Conservation (phyloP, 1,140 invertebrate species). For the Delia radicum region DNA sequence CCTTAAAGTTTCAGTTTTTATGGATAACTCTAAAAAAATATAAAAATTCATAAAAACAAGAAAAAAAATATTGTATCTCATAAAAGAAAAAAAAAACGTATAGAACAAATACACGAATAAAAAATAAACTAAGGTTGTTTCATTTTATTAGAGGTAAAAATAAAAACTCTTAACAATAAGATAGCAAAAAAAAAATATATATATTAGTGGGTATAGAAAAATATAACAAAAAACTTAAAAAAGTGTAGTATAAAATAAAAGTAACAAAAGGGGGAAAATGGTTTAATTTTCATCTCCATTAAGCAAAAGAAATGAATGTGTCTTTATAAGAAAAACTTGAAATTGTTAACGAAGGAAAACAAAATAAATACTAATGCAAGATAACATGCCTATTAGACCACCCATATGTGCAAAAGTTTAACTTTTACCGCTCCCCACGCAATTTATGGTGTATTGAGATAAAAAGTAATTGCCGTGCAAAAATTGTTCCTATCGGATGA, state of each 20-base stretch:
- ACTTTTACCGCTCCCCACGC: not conserved
- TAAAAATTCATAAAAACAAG: slow-evolving; percentile 17
- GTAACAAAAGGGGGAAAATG: not conserved
- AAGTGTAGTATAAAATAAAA: too few relatives aligned
- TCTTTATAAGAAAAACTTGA: not conserved
- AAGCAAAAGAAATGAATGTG: slow-evolving; percentile 48
- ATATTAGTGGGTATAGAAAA: not conserved
- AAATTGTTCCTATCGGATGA: too few relatives aligned
- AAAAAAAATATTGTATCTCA: not conserved
- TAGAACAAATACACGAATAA: not conserved
- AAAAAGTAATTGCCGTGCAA: too few relatives aligned
- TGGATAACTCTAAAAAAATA: slow-evolving; percentile 16
- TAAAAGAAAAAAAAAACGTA: not conserved
- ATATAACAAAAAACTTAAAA: too few relatives aligned
- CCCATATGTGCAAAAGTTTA: not conserved
- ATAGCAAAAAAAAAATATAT: not conserved
- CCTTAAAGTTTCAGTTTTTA: slow-evolving; percentile 1
- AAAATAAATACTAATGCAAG: not conserved
- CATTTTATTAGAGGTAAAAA: slow-evolving; percentile 9
- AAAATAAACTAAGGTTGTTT: slow-evolving; percentile 9
- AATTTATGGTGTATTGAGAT: not conserved
- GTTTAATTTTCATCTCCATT: slow-evolving; percentile 55
- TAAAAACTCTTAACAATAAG: not conserved
- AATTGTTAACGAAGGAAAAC: not conserved
- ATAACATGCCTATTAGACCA: not conserved